Evolutionary conservation across 2,113 vertebrate genomes (phyloP).

Genomic region (Hemiprocne comata): DNA sequence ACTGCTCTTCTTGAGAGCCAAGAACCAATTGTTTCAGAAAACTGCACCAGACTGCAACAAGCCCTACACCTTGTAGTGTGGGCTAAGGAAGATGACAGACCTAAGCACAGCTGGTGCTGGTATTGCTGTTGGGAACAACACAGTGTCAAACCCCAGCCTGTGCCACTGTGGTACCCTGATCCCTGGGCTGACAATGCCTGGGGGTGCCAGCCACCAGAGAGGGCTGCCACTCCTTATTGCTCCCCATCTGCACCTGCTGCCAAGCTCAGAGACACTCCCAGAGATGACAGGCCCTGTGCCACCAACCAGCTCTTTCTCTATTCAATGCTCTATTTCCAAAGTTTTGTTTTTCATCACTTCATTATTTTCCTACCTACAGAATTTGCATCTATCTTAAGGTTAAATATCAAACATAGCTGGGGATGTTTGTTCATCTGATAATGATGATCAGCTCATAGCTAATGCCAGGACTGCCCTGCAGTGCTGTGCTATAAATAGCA

Average conservation of each 20-base stretch:
- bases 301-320: neutral
- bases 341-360: neutral
- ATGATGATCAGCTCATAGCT: neutral
- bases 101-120: neutral
- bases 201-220: neutral
- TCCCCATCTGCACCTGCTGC: neutral
- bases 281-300: rapidly evolving
- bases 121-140: neutral
- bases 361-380: neutral
- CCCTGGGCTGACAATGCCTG: neutral
- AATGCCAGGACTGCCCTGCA: neutral
- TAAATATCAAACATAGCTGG: neutral
- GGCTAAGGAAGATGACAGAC: neutral
- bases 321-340: neutral
- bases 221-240: neutral
- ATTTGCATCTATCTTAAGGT: neutral
- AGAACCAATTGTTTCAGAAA: neutral
- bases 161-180: neutral
- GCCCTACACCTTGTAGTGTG: neutral
- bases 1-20: neutral
- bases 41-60: neutral
- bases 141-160: neutral
- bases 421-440: neutral
- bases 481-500: conserved; percentile 2
- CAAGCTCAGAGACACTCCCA: neutral